Percentiles rank a stretch among this genome's conserved stretches.
phyloP scores from a whole-genome alignment of 2,888 invertebrate genomes.

The Zaprionus bogoriensis region DNA sequence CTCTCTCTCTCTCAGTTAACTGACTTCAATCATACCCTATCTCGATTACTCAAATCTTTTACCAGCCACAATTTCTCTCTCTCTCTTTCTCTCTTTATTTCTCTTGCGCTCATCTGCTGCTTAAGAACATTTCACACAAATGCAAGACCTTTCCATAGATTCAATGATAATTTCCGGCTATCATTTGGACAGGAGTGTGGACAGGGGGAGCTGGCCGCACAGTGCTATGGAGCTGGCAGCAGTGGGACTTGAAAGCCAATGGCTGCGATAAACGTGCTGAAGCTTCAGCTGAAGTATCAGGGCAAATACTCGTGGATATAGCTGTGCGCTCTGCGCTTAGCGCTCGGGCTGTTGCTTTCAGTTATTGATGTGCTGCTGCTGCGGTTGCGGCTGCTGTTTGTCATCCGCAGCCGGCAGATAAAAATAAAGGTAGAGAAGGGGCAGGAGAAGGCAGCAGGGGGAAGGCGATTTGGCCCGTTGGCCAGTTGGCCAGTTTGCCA shows the following conservation, averaged over 20 bases:
- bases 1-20: neutral
- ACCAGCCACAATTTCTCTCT: too few relatives aligned
- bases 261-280: slow-evolving; percentile 17
- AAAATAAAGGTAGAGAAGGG: slow-evolving; percentile 49
- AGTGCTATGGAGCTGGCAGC: neutral
- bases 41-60: too few relatives aligned
- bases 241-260: slow-evolving; percentile 12
- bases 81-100: too few relatives aligned
- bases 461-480: neutral
- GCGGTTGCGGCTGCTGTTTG: slow-evolving; percentile 51
- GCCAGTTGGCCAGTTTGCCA: slow-evolving; percentile 22
- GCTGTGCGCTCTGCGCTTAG: too few relatives aligned
- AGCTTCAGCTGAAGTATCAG: slow-evolving; percentile 29
- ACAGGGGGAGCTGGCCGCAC: neutral
- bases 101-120: too few relatives aligned
- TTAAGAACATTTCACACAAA: neutral
- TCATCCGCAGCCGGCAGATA: slow-evolving; percentile 53
- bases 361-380: slow-evolving; percentile 58
- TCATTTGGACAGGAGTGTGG: neutral
- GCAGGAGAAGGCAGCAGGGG: neutral
- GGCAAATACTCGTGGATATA: slow-evolving; percentile 29
- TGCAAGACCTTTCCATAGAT: neutral
- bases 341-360: slow-evolving; percentile 30
- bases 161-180: neutral
- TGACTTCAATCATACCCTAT: too few relatives aligned